Evolutionary conservation across 2,888 invertebrate species (phyloP).

Genomic region (Nymphalis c-album): DNA sequence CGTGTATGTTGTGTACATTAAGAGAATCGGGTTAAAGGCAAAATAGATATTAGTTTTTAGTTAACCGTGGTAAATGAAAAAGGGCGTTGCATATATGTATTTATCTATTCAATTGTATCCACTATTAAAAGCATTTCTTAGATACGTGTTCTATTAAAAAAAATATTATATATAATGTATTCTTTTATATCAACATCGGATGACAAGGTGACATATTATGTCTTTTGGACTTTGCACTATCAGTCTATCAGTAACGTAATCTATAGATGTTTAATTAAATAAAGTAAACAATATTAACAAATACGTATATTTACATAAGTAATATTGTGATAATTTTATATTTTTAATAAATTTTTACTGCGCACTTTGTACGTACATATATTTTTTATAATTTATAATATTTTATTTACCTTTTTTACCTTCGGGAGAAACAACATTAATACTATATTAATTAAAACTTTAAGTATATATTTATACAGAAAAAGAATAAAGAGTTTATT

Average conservation of each 20-base stretch:
- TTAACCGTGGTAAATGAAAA: background rate
- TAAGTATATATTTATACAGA: too few relatives aligned
- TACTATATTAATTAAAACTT: too few relatives aligned
- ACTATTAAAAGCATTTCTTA: too few relatives aligned
- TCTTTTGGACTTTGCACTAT: slow-evolving; percentile 5
- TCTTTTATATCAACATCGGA: background rate
- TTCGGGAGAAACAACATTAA: too few relatives aligned
- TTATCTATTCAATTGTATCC: background rate
- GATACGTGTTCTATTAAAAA: background rate
- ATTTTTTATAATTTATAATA: too few relatives aligned
- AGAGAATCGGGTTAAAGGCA: background rate
- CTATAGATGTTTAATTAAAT: background rate
- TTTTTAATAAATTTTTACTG: background rate
- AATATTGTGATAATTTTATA: background rate
- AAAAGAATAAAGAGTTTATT: too few relatives aligned
- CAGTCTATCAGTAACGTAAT: background rate
- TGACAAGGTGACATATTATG: slow-evolving; percentile 4
- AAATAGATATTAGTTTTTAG: slow-evolving; percentile 5
- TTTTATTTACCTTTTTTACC: too few relatives aligned
- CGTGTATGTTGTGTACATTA: background rate
- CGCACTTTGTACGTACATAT: too few relatives aligned
- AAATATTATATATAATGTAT: background rate
- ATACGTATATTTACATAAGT: too few relatives aligned
- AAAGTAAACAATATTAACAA: background rate
- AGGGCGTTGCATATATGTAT: background rate